Conservation (phyloP, 2,113 vertebrate genomes). For the Sturnus vulgaris region DNA sequence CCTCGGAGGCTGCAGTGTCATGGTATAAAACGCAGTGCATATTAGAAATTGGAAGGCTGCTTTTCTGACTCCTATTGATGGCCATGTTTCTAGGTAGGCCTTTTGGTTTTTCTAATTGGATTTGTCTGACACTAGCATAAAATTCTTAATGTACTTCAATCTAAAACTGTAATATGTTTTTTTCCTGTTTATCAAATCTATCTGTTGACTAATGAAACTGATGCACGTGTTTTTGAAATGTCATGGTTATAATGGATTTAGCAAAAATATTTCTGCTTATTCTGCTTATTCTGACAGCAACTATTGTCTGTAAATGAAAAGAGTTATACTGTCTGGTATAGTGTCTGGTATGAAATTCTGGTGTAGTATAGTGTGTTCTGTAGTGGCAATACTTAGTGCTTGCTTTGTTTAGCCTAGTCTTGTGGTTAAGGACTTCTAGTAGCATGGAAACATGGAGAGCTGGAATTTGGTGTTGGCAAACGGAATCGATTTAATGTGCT, state of each 20-base stretch:
- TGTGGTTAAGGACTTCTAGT: background rate
- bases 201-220: background rate
- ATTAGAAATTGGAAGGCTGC: slow-evolving; percentile 23
- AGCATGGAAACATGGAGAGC: background rate
- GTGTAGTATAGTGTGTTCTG: background rate
- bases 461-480: background rate
- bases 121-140: background rate
- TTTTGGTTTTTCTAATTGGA: background rate
- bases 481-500: background rate
- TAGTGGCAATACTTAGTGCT: background rate
- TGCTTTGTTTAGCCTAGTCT: background rate
- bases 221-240: background rate
- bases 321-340: background rate
- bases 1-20: slow-evolving; percentile 73
- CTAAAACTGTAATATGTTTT: background rate
- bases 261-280: background rate
- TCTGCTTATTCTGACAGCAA: background rate
- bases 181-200: background rate
- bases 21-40: slow-evolving; percentile 29
- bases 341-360: background rate
- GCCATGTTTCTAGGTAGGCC: background rate
- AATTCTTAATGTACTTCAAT: background rate
- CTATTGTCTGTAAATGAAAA: background rate
- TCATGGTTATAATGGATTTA: background rate
- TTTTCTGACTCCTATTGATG: slow-evolving; percentile 21